Evolutionary conservation across 2,797 vertebrate genomes (phyloP).

Genomic region (Masticophis lateralis): DNA sequence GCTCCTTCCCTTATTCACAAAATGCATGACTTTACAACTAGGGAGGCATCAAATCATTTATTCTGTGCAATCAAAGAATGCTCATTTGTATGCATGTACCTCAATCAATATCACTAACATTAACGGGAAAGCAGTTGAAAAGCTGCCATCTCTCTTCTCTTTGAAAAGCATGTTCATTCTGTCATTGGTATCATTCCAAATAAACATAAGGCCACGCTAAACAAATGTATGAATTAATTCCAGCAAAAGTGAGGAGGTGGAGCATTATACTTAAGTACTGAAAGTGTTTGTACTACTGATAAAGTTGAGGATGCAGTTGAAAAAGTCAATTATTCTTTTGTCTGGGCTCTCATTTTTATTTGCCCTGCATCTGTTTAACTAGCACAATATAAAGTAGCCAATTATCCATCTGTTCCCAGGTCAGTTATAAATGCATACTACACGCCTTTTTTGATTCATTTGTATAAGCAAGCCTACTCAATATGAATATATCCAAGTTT

Average conservation of each 20-base stretch:
- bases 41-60: background rate
- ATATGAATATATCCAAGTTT: background rate
- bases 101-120: background rate
- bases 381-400: background rate
- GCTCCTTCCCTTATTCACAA: background rate
- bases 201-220: background rate
- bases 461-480: background rate
- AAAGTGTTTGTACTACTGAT: background rate
- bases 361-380: background rate
- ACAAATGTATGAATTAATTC: background rate
- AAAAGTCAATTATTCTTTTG: background rate
- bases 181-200: background rate
- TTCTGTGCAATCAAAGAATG: background rate
- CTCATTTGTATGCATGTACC: background rate
- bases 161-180: background rate
- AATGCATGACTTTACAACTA: background rate
- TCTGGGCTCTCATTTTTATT: background rate
- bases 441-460: background rate
- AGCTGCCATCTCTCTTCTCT: background rate
- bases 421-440: background rate
- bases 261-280: background rate
- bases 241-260: background rate
- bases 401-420: conserved; percentile 17
- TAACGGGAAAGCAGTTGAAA: background rate
- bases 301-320: background rate